Conservation (phyloP, 2,113 vertebrate species). For the Calyptomena viridis region DNA sequence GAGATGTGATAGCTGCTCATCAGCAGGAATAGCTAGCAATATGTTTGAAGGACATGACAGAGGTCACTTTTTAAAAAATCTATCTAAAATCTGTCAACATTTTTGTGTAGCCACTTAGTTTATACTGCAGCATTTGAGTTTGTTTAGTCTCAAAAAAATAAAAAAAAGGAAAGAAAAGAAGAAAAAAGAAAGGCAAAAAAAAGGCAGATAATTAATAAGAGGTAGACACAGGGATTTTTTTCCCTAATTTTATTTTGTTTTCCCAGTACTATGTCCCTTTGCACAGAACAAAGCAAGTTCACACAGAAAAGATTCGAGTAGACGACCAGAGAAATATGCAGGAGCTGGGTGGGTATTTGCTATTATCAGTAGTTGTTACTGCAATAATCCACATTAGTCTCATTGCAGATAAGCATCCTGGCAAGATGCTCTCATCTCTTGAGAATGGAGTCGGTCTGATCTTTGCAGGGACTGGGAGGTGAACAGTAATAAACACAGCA, state of each 20-base stretch:
- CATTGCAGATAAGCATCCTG: not conserved
- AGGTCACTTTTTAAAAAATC: not conserved
- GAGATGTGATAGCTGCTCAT: constrained; percentile 8
- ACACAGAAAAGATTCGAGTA: not conserved
- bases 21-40: not conserved
- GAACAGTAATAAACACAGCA: not conserved
- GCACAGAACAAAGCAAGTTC: not conserved
- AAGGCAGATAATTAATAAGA: not conserved
- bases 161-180: no score
- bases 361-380: not conserved
- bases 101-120: not conserved
- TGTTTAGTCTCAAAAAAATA: not conserved
- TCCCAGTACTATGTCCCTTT: not conserved
- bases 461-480: not conserved
- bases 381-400: not conserved
- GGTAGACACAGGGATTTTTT: not conserved
- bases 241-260: not conserved
- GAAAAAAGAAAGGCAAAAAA: no score
- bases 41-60: not conserved
- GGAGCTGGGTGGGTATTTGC: not conserved
- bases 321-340: not conserved
- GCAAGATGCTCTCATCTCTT: not conserved
- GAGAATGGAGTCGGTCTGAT: not conserved
- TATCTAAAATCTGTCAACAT: not conserved
- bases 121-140: not conserved